Base-by-base conservation (phyloP, 2,797 vertebrate species). In the Halcyon smyrnensis region DNA sequence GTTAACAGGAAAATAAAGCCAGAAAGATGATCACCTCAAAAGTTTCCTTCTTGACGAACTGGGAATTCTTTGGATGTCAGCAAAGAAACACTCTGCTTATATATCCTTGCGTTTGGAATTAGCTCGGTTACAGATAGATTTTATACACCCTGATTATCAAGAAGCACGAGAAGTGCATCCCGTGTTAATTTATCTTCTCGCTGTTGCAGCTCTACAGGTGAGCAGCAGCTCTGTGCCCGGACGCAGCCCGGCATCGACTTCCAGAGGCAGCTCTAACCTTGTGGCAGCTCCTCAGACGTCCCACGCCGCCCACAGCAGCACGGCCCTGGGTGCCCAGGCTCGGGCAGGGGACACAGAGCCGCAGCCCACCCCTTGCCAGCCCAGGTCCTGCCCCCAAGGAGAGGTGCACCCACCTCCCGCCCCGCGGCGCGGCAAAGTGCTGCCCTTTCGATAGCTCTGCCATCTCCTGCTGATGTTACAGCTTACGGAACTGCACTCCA, bases 361-460 rank as follows among this genome's bases (percentile, higher is more conserved):
- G 9, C 27, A 51, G 27, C 15, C 25, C 15, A 39, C 50, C 50
- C 8, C 24, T 24, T 27, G 10, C 50, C 60, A 4, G 6, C 56
- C 63, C 1, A 1, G 11, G 19, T 21, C 36, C 46, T 25, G 18
- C 67, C 6, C 18, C 3, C 6, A 32, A 27, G 15, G 3, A 9
- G 45, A 3, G 4, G 5, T 1, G 24, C 8, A 3, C 36, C 84
- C 76, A 14, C 0, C 56, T 19, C 30, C 45, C 63, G 18, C 37
- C 34, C 43, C 0, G 1, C 3, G 0, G 48, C 34, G 1, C 3
- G 0, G 48, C 34, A 5, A 4, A 15, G 45, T 9, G 57, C 57
- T 10, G 4, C 64, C 12, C 7, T 7, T 32, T 0, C 3, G 18
- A 6, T 2, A 4, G 9, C 3, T 41, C 77, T 3, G 8, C 8